Evolutionary conservation across 2,113 vertebrate genomes (phyloP).

Genomic region (Passerina amoena): DNA sequence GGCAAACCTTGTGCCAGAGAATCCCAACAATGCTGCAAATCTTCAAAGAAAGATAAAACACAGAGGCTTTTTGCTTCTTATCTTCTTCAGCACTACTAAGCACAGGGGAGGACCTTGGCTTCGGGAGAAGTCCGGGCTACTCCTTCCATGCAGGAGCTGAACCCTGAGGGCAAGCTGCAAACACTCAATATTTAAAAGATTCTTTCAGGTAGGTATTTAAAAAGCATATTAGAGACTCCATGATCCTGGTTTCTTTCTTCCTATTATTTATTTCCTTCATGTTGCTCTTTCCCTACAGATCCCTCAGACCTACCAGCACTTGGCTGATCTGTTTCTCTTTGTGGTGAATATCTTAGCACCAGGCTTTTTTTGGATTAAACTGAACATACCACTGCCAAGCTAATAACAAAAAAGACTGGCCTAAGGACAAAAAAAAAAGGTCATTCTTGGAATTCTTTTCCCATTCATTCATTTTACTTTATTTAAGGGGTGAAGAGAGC

Average conservation of each 20-base stretch:
- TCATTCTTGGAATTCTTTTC: constrained; percentile 18
- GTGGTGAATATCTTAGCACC: not conserved
- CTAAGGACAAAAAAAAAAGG: not conserved
- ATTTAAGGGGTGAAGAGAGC: not conserved
- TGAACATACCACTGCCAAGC: not conserved
- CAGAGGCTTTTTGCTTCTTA: constrained; percentile 16
- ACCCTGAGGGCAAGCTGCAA: not conserved
- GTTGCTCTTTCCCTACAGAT: not conserved
- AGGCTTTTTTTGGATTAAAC: not conserved
- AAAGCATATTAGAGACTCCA: not conserved
- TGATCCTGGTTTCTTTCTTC: not conserved
- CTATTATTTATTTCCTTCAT: not conserved
- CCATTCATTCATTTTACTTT: constrained; percentile 5
- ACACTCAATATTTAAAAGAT: constrained; percentile 5
- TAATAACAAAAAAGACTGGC: not conserved
- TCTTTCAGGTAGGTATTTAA: not conserved
- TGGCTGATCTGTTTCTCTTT: not conserved
- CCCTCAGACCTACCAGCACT: not conserved
- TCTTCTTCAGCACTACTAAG: constrained; percentile 30
- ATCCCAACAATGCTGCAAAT: constrained; percentile 40
- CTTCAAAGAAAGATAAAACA: constrained; percentile 45
- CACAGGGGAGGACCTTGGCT: not conserved
- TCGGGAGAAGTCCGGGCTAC: not conserved
- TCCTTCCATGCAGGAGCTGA: constrained; percentile 1
- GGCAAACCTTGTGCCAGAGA: constrained; percentile 38